Evolutionary conservation across 2,888 invertebrate species (phyloP), one percentile per base, ranked within the genome.

Genomic region (Oligia fasciuncula): DNA sequence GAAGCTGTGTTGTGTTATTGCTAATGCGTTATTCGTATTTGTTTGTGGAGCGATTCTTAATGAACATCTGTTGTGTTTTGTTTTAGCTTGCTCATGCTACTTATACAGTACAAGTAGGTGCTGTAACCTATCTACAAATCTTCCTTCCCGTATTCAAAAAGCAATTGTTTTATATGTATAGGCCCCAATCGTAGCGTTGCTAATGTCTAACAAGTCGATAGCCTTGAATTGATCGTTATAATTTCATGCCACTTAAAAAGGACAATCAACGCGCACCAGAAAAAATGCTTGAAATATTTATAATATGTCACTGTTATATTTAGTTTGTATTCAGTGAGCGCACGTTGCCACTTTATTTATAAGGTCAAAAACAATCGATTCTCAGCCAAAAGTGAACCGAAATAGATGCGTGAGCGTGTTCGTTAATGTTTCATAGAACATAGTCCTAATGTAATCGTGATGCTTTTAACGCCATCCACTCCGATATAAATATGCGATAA

Each of bases 361-460:
- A 88, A 88, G 85, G 88, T 85, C 82, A 87, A 84, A 82, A 83
- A 76, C 78, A 80, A 84, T 87, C 88, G 85, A 88, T 88, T 79
- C 35, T 65, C 60, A 76, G 71, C 76, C 40, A 71, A 77, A 84
- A 75, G 76, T 65, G 72, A 77, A 76, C 83, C 71, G 72, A 84
- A 88, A 88, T 85, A 85, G 80, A 70, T 46, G 71, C 77, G 79
- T 76, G 78, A 77, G 87, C 77, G 78, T 60, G 86, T 67, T 80
- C 77, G 73, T 76, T 81, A 83, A 81, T 80, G 75, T 71, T 77
- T 69, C 66, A 79, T 76, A 66, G 29, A 57, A 19, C 63, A 73
- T 76, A 54, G 40, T 62, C 13, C 57, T 71, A 60, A 77, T 11
- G 65, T 69, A 11, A 43, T 19, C 63, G 68, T 65, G 60, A 67